A percentile compares a stretch with the other conserved stretches of the same genome.
Conservation (phyloP, 1,140 invertebrate genomes). For the Chironomus striatipennis region DNA sequence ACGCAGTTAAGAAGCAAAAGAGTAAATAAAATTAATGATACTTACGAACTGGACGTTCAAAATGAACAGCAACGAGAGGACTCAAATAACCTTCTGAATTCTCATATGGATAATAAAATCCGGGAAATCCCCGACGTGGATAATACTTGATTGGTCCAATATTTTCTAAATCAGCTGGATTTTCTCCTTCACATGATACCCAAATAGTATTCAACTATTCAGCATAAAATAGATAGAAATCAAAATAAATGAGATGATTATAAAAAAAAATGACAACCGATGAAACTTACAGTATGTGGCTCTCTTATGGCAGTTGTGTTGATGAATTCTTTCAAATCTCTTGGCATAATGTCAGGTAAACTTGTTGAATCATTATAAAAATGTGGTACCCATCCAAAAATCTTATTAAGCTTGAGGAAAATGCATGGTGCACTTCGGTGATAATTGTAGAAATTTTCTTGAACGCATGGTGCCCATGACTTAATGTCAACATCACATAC, state of each 20-base stretch:
- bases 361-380: constrained; percentile 52
- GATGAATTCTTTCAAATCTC: constrained; percentile 52
- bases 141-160: constrained; percentile 69
- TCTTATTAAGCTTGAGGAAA: constrained; percentile 73
- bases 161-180: constrained; percentile 80
- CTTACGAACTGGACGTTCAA: constrained; percentile 66
- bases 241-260: constrained; percentile 16
- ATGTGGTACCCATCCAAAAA: constrained; percentile 67
- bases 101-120: constrained; percentile 72
- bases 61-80: constrained; percentile 79
- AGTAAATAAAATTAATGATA: constrained; percentile 30
- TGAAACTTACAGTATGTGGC: constrained; percentile 33
- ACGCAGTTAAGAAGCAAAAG: neutral
- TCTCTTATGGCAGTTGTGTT: constrained; percentile 39
- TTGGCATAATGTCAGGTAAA: constrained; percentile 57
- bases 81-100: constrained; percentile 78
- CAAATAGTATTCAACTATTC: constrained; percentile 65
- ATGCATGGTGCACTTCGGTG: constrained; percentile 70
- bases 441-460: constrained; percentile 63
- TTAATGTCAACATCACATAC: constrained; percentile 64
- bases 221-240: constrained; percentile 27
- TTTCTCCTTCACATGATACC: constrained; percentile 83
- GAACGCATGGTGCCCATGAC: constrained; percentile 53
- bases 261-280: neutral
- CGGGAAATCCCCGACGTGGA: constrained; percentile 66